Evolutionary conservation across 2,888 invertebrate species (phyloP), one percentile per base, ranked within the genome.

Genomic region (Agriopis leucophaearia): DNA sequence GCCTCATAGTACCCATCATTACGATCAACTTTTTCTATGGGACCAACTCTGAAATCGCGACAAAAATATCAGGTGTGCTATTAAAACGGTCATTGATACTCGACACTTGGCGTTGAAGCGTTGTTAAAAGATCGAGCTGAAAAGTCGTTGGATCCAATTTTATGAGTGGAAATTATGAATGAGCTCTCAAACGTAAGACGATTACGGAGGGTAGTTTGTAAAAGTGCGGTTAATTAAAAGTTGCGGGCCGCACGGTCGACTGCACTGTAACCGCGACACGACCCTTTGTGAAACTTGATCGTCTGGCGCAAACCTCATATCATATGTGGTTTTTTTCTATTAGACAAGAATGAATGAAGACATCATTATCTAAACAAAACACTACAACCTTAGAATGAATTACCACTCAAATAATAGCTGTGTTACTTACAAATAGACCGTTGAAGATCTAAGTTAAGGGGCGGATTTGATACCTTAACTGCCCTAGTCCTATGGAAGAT

Each of bases 181-280:
- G 78, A 80, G 76, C 79, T 74, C 77, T 78, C 70, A 76, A 74
- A 75, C 74, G 76, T 83, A 83, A 85, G 82, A 82, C 80, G 81
- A 83, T 87, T 85, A 84, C 81, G 80, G 81, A 80, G 81, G 82
- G 84, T 83, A 85, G 83, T 86, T 84, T 81, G 77, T 81, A 82
- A 83, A 86, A 85, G 80, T 84, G 87, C 70, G 86, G 86, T 88
- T 87, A 88, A 88, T 88, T 89, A 89, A 89, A 90, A 88, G 86
- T 88, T 87, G 81, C 72, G 73, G 74, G 72, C 69, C 63, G 78
- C 75, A 76, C 76, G 73, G 75, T 72, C 78, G 75, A 72, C 75
- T 79, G 81, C 80, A 81, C 69, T 66, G 70, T 76, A 73, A 74
- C 72, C 74, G 69, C 68, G 63, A 50, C 72, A 69, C 69, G 58